A percentile compares a stretch with the other conserved stretches of the same genome.
phyloP scores from a whole-genome alignment of 1,140 invertebrate genomes.

The Charaxes varanes region DNA sequence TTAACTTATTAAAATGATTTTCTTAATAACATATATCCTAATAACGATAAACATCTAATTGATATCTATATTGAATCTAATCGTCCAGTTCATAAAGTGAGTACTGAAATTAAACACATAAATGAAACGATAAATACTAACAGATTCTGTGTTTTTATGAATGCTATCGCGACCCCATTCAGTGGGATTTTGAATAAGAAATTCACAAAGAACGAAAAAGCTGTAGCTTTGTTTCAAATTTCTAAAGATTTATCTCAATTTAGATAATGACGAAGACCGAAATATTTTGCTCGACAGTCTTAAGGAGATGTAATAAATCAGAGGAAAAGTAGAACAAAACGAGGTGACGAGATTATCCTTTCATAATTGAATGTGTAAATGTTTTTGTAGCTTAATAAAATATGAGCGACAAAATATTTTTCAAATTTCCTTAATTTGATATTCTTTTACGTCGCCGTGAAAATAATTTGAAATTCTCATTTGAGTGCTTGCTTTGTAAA shows the following conservation, averaged over 20 bases:
- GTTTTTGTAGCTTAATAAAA: too few relatives aligned
- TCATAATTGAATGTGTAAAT: neutral
- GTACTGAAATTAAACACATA: conserved; percentile 7
- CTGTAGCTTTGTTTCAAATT: conserved; percentile 7
- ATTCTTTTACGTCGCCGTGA: too few relatives aligned
- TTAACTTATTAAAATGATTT: neutral
- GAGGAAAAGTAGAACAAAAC: conserved; percentile 2
- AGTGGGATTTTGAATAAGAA: conserved; percentile 4
- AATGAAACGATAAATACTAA: conserved; percentile 6
- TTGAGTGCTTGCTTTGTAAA: too few relatives aligned
- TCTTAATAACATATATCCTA: too few relatives aligned
- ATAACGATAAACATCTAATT: too few relatives aligned
- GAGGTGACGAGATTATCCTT: neutral
- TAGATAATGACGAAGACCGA: conserved; percentile 11
- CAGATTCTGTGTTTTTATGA: conserved; percentile 3
- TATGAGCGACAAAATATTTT: too few relatives aligned
- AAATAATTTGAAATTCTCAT: too few relatives aligned
- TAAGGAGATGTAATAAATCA: conserved; percentile 6
- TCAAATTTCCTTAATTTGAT: too few relatives aligned
- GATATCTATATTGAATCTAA: too few relatives aligned
- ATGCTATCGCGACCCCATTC: conserved; percentile 11
- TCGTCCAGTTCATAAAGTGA: conserved; percentile 16
- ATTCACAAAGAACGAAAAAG: conserved; percentile 1
- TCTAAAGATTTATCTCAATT: conserved; percentile 15
- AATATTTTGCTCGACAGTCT: conserved; percentile 12